Conservation (phyloP, 2,888 invertebrate species). For the Acanthosepion lycidas region DNA sequence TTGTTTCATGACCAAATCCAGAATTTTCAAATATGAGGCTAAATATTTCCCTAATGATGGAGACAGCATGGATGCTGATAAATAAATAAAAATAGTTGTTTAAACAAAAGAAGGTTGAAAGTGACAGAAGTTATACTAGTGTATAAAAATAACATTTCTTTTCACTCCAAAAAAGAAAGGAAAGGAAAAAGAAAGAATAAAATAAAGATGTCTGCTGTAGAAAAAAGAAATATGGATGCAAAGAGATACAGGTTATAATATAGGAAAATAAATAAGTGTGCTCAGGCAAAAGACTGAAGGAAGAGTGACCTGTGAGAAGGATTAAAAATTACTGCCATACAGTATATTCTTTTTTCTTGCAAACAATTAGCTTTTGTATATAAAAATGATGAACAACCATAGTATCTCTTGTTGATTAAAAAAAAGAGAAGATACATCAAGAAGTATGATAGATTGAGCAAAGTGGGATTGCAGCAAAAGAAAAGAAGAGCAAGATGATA, state of each 20-base stretch:
- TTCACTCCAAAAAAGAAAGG: background rate
- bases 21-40: background rate
- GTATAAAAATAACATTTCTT: background rate
- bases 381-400: too few species aligned
- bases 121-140: background rate
- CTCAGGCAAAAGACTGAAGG: too few species aligned
- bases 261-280: too few species aligned
- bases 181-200: background rate
- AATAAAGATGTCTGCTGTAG: background rate
- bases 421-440: background rate
- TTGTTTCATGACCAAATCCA: background rate
- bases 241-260: too few species aligned
- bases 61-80: background rate
- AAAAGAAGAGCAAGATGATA: background rate
- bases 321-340: too few species aligned
- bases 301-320: too few species aligned
- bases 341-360: too few species aligned
- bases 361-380: too few species aligned
- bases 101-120: background rate
- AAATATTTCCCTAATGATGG: slow-evolving; percentile 20
- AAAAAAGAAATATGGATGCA: too few species aligned
- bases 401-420: background rate
- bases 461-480: too few species aligned
- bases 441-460: too few species aligned
- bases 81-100: background rate